A percentile compares a stretch with the other conserved stretches of the same genome.
Conservation (phyloP, 2,888 invertebrate species). For the Lamellibrachia columna region DNA sequence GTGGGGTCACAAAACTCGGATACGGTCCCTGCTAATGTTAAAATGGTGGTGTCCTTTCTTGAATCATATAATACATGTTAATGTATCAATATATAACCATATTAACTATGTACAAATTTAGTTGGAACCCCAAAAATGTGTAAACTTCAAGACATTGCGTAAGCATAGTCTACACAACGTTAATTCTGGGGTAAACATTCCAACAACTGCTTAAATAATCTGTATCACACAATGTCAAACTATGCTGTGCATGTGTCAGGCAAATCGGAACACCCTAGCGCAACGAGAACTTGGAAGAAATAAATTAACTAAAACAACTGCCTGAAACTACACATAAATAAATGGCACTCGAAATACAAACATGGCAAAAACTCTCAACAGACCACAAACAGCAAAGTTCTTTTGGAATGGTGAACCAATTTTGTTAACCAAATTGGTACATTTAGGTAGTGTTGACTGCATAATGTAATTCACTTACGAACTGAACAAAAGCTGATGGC, state of each 20-base stretch:
- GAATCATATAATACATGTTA: neutral
- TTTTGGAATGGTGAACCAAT: neutral
- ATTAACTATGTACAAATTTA: constrained; percentile 11
- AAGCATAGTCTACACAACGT: neutral
- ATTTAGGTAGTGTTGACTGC: neutral
- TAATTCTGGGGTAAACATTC: neutral
- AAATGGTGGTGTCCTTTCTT: neutral
- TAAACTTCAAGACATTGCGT: neutral
- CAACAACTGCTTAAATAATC: neutral
- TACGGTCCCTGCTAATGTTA: neutral
- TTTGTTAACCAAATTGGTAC: neutral
- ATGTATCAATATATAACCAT: constrained; percentile 6
- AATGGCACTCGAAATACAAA: constrained; percentile 12
- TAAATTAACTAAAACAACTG: constrained; percentile 16
- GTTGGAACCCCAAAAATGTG: neutral
- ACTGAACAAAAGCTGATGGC: neutral
- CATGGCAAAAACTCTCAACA: neutral
- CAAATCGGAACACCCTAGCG: neutral
- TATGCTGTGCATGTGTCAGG: neutral
- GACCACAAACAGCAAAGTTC: neutral
- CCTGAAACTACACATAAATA: constrained; percentile 12
- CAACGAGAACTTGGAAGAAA: constrained; percentile 1
- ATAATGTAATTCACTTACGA: neutral
- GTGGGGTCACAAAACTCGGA: neutral
- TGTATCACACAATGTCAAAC: neutral